These are phyloP conservation scores for Elephantulus edwardii DNA, from an alignment of 2,113 vertebrate species.

Conservation along the genomic window DNA sequence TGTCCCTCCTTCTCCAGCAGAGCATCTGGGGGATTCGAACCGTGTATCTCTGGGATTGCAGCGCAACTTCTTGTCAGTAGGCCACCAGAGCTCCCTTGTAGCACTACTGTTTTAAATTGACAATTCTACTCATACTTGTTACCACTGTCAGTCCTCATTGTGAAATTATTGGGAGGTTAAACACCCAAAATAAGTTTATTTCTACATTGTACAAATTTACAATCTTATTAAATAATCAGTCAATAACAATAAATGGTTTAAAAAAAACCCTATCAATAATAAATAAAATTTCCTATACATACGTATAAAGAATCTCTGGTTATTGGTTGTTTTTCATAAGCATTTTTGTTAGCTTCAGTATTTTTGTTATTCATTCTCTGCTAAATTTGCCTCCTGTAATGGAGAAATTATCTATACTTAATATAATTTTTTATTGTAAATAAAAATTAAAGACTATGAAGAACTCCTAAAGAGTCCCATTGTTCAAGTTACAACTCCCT, in stretches of 20 bases:
- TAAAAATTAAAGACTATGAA: neutral
- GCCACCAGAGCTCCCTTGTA: too few species aligned
- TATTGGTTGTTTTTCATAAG: conserved; percentile 40
- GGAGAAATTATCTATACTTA: neutral
- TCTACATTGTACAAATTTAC: conserved; percentile 26
- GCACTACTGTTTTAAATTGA: neutral
- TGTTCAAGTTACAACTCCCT: neutral
- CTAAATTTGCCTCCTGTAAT: neutral
- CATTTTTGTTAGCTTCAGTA: neutral
- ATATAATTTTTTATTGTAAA: conserved; percentile 1
- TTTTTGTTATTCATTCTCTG: neutral
- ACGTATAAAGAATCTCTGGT: neutral
- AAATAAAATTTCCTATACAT: neutral
- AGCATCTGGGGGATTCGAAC: too few species aligned
- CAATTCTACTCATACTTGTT: neutral
- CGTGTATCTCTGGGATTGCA: too few species aligned
- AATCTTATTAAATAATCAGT: conserved; percentile 4
- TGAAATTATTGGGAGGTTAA: conserved; percentile 26
- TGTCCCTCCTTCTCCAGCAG: too few species aligned
- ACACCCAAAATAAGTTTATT: neutral
- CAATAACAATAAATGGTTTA: too few species aligned
- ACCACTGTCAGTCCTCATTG: neutral
- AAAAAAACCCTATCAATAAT: too few species aligned
- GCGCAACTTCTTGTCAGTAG: too few species aligned
- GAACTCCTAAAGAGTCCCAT: neutral